Base-by-base conservation (phyloP, 2,113 vertebrate genomes). In the Sus scrofa region DNA sequence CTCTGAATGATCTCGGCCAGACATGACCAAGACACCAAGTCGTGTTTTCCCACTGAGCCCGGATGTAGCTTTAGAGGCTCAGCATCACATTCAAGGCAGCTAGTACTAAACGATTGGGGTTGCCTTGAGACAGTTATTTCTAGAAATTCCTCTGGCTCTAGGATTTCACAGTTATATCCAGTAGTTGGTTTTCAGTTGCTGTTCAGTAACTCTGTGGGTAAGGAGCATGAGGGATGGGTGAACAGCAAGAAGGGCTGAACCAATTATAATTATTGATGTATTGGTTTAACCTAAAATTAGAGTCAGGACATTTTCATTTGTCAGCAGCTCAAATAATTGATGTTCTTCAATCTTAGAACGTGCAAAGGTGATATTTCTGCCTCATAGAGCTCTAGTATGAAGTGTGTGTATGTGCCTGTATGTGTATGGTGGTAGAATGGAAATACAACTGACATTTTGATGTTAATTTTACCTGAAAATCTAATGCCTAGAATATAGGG, bases 401-500 rank as follows among this genome's bases (percentile, higher is more conserved):
- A 30, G 18, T 16, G 8, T n/a, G 16, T 32, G 30, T 78, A 2
- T 56, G 7, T 44, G 32, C 3, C 3, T 27, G n/a, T 27, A 18
- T 77, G 56, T 58, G 37, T 34, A 6, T 11, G 1, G 3, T 91
- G 56, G 79, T 71, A 78, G 37, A 89, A 89, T 54, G 52, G 11
- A 88, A 75, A 3, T 65, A 71, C 63, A 62, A 68, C n/a, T 77
- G 60, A 96, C 3, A 79, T 74, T 73, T 83, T 86, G 18, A 56
- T 96, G 10, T 54, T 73, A 68, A 87, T 88, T 91, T 96, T 97
- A 68, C 30, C 73, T 58, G 89, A 75, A 96, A 96, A 78, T 22
- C 7, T 50, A 39, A 94, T 65, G 3, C 26, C 56, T 32, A 90
- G n/a, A n/a, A n/a, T n/a, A n/a, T n/a, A n/a, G n/a, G 30, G 65